phyloP scores from a whole-genome alignment of 2,888 invertebrate genomes.

The Apodemia zela region DNA sequence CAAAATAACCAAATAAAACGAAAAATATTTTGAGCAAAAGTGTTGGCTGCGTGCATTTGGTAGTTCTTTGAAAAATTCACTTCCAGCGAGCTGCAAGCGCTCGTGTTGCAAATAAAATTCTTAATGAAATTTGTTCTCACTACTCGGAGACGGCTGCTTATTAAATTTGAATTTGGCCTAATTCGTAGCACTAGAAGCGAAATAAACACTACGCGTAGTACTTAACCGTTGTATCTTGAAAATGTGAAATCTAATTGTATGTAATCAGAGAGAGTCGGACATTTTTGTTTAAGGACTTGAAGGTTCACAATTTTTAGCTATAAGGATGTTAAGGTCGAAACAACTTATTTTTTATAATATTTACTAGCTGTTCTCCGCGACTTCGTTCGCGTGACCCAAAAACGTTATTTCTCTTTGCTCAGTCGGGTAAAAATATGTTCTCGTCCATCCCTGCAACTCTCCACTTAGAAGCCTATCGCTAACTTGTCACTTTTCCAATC shows the following conservation, averaged over 20 bases:
- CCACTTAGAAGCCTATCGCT: no score
- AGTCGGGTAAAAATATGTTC: no score
- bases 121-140: constrained; percentile 5
- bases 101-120: constrained; percentile 5
- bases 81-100: not conserved
- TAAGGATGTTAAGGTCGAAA: no score
- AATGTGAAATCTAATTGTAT: not conserved
- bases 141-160: constrained; percentile 4
- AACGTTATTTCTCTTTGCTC: no score
- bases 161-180: constrained; percentile 18
- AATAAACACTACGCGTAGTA: constrained; percentile 4
- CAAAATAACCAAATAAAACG: not conserved
- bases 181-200: constrained; percentile 1
- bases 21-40: not conserved
- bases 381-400: no score
- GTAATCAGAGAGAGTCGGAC: not conserved
- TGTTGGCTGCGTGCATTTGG: not conserved
- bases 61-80: constrained; percentile 3
- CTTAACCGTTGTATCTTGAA: not conserved
- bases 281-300: not conserved
- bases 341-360: no score
- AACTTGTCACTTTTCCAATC: no score
- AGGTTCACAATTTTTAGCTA: no score
- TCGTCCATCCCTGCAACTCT: no score
- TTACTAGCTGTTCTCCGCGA: no score